Evolutionary conservation across 2,888 invertebrate genomes (phyloP).

Genomic region (Archips xylosteana): DNA sequence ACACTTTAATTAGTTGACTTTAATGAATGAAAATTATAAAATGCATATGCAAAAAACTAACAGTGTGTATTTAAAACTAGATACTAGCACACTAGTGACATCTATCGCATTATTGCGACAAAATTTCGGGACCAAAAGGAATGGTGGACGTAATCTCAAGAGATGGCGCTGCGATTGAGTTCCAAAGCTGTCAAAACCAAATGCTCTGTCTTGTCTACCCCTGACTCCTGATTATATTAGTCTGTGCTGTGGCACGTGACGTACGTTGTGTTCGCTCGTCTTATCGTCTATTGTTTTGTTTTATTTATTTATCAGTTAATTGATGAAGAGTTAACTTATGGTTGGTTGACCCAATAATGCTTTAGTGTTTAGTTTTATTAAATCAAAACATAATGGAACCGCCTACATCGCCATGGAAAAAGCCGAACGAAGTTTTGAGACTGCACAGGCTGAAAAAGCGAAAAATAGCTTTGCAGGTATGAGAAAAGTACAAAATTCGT

Average conservation of each 20-base stretch:
- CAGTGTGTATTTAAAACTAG: too few species aligned
- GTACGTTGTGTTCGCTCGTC: neutral
- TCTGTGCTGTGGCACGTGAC: neutral
- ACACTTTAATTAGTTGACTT: too few species aligned
- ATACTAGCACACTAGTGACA: too few species aligned
- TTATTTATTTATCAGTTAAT: neutral
- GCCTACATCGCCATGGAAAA: slow-evolving; percentile 85
- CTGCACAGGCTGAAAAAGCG: slow-evolving; percentile 91
- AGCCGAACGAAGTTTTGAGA: slow-evolving; percentile 88
- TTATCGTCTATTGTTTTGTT: neutral
- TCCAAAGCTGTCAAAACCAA: too few species aligned
- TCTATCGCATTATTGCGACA: too few species aligned
- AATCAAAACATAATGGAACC: slow-evolving; percentile 59
- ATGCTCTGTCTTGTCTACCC: slow-evolving; percentile 5
- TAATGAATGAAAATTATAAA: too few species aligned
- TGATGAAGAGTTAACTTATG: neutral
- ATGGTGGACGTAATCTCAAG: too few species aligned
- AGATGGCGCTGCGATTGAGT: too few species aligned
- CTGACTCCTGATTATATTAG: neutral
- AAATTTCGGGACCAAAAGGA: too few species aligned
- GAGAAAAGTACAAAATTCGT: neutral
- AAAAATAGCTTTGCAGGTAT: slow-evolving; percentile 91
- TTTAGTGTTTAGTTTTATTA: slow-evolving; percentile 3
- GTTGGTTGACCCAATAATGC: neutral
- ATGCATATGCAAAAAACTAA: too few species aligned